A percentile compares a stretch with the other conserved stretches of the same genome.
Evolutionary conservation across 2,888 invertebrate species (phyloP).

Genomic region (Eulithis testata): DNA sequence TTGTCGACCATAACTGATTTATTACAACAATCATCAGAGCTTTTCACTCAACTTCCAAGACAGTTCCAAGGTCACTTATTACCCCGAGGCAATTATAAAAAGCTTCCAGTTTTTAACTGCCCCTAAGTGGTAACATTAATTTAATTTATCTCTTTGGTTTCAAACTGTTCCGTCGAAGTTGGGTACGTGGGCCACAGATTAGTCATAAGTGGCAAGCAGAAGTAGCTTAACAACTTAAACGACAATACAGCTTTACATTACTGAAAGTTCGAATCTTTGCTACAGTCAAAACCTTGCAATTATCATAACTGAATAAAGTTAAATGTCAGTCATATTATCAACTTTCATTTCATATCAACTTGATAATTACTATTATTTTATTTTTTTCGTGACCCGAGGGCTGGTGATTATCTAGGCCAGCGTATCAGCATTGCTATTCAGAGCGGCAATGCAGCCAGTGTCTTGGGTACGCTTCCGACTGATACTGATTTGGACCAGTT

Average conservation of each 20-base stretch:
- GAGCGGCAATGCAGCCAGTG: no score
- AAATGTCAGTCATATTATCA: no score
- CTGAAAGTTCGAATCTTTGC: neutral
- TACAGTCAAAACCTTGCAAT: no score
- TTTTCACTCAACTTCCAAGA: constrained; percentile 27
- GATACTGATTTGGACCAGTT: no score
- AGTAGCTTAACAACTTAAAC: constrained; percentile 12
- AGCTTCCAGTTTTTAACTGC: constrained; percentile 42
- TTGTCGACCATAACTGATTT: constrained; percentile 24
- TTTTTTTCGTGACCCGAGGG: no score
- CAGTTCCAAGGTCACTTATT: constrained; percentile 34
- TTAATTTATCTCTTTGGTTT: constrained; percentile 61
- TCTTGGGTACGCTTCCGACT: no score
- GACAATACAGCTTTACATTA: neutral
- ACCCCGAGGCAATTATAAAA: constrained; percentile 39
- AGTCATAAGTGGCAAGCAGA: constrained; percentile 26
- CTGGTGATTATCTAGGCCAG: no score
- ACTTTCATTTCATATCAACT: no score
- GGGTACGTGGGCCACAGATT: constrained; percentile 48
- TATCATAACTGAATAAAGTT: no score
- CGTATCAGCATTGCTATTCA: no score
- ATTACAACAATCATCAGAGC: constrained; percentile 22
- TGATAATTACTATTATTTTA: no score
- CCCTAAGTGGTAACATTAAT: constrained; percentile 55
- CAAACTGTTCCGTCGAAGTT: constrained; percentile 52